phyloP scores from a whole-genome alignment of 30 jellyfish, hydroid and myxozoan species.

The Cassiopea xamachana region DNA sequence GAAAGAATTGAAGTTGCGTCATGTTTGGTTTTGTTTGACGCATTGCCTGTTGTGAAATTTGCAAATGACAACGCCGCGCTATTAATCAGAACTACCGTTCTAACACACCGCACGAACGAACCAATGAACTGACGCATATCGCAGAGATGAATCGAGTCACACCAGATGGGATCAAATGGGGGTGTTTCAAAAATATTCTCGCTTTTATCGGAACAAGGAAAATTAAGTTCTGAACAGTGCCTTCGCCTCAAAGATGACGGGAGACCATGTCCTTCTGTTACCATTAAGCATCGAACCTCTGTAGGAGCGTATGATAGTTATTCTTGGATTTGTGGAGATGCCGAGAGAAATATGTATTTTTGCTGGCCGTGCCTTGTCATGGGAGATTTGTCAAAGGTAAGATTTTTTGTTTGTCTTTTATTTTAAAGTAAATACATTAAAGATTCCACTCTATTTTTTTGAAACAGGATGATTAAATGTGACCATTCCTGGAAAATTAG shows the following conservation, averaged over 20 bases:
- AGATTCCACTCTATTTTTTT: background rate
- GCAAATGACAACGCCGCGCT: no score
- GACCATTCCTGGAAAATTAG: no score
- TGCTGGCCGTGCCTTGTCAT: no score
- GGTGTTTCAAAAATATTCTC: background rate
- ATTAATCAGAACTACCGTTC: background rate
- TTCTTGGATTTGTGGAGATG: no score
- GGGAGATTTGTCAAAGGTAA: no score
- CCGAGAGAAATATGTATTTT: no score
- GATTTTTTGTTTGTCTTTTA: conserved; percentile 64
- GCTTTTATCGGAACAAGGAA: no score
- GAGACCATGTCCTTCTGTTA: conserved; percentile 47
- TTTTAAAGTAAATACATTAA: conserved; percentile 42
- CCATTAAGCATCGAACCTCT: no score
- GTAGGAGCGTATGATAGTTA: no score
- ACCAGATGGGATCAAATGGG: background rate
- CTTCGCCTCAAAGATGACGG: conserved; percentile 29
- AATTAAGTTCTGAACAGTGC: conserved; percentile 22
- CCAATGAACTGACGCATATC: background rate
- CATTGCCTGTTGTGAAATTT: conserved; percentile 2
- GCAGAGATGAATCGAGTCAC: background rate
- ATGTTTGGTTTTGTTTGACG: conserved; percentile 4
- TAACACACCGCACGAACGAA: background rate
- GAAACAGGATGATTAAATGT: no score
- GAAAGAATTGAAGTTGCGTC: no score